phyloP scores from a whole-genome alignment of 1,140 invertebrate genomes.

The Dinothrombium tinctorium region DNA sequence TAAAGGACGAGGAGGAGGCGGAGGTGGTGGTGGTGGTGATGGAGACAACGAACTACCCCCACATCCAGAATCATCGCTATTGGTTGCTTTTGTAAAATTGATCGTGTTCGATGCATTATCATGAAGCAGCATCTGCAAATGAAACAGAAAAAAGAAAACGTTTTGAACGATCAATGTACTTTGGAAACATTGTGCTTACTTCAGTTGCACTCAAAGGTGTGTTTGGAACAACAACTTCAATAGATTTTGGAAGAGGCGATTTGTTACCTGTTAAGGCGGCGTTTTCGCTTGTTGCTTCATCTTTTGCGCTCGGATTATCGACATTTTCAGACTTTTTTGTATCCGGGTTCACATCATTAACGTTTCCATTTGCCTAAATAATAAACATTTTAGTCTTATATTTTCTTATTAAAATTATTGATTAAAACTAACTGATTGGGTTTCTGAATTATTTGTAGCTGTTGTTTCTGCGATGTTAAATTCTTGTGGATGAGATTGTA shows the following conservation, averaged over 20 bases:
- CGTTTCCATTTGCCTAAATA: neutral
- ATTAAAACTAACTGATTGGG: neutral
- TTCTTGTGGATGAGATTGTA: neutral
- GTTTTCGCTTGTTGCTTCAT: neutral
- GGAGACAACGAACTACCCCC: neutral
- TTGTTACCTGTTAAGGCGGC: neutral
- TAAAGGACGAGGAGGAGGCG: slow-evolving; percentile 5
- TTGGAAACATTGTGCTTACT: neutral
- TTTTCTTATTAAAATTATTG: neutral
- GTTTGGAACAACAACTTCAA: neutral
- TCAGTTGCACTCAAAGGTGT: slow-evolving; percentile 3
- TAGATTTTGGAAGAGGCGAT: neutral
- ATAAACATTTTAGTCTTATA: neutral
- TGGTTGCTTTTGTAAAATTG: neutral
- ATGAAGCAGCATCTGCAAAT: neutral
- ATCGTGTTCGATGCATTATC: neutral
- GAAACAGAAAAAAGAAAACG: neutral
- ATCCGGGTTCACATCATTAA: neutral
- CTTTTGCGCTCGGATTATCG: neutral
- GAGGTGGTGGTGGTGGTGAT: slow-evolving; percentile 5
- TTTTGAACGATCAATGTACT: neutral
- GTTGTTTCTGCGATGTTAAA: neutral
- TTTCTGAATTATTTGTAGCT: neutral
- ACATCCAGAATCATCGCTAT: neutral
- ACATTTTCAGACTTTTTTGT: neutral